Evolutionary conservation across 2,797 vertebrate genomes (phyloP).

Genomic region (Sphenopsis melanotis): DNA sequence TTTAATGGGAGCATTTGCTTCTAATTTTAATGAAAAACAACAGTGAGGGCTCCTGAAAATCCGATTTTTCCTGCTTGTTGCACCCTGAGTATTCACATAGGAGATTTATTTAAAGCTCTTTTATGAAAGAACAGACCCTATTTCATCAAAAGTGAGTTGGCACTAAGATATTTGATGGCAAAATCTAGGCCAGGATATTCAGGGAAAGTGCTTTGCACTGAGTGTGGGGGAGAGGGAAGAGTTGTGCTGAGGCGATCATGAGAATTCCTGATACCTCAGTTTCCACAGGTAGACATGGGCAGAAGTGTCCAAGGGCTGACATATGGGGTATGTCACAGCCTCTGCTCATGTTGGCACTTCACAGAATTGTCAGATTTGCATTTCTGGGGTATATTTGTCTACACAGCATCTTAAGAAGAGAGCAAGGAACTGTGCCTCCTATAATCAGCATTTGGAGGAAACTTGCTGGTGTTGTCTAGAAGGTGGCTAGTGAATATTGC

Average conservation of each 20-base stretch:
- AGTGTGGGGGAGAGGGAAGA: background rate
- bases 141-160: background rate
- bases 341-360: background rate
- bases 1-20: slow-evolving; percentile 9
- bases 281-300: background rate
- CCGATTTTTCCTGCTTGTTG: slow-evolving; percentile 5
- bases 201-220: background rate
- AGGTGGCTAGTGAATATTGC: background rate
- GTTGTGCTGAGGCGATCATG: accelerated
- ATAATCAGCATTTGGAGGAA: background rate
- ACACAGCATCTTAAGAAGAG: background rate
- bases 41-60: slow-evolving; percentile 7
- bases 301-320: background rate
- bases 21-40: slow-evolving; percentile 19
- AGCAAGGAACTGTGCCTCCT: background rate
- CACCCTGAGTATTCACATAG: background rate
- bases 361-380: background rate
- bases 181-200: slow-evolving; percentile 16
- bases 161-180: background rate
- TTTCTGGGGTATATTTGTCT: background rate
- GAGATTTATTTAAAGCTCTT: slow-evolving; percentile 44
- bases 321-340: background rate
- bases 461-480: background rate
- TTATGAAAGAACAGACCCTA: slow-evolving; percentile 18
- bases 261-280: background rate